A percentile compares a stretch with the other conserved stretches of the same genome.
phyloP scores from a whole-genome alignment of 2,113 vertebrate genomes.

The Antennarius striatus region DNA sequence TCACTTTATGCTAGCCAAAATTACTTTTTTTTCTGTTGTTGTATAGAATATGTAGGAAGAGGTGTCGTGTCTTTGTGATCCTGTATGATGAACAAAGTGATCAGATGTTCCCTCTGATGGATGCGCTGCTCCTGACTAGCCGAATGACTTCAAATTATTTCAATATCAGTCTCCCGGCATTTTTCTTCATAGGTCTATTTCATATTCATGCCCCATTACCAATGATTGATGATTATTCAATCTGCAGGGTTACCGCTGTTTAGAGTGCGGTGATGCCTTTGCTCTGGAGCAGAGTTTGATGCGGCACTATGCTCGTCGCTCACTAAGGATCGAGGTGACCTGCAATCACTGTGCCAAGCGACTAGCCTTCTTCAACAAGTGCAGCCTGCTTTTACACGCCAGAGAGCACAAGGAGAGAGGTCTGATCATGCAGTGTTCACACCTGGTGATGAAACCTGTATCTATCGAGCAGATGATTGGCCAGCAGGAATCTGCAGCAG shows the following conservation, averaged over 20 bases:
- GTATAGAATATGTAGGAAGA: too few relatives aligned
- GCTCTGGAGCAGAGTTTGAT: conserved; percentile 92
- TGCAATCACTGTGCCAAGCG: conserved; percentile 96
- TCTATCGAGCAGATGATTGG: conserved; percentile 95
- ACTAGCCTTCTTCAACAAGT: conserved; percentile 98
- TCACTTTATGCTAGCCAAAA: too few relatives aligned
- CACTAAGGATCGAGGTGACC: conserved; percentile 95
- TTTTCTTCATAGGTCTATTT: too few relatives aligned
- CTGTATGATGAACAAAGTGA: too few relatives aligned
- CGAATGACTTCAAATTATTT: too few relatives aligned
- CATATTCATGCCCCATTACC: too few relatives aligned
- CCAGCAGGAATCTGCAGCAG: conserved; percentile 84
- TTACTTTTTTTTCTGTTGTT: too few relatives aligned
- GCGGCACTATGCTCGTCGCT: conserved; percentile 92
- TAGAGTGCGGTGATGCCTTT: conserved; percentile 94
- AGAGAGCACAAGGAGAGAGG: conserved; percentile 97
- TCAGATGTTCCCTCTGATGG: too few relatives aligned
- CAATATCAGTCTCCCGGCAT: too few relatives aligned
- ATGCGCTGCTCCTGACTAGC: too few relatives aligned
- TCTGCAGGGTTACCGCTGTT: conserved; percentile 86
- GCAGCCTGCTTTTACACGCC: conserved; percentile 92
- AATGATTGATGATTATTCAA: conserved; percentile 31
- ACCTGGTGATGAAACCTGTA: conserved; percentile 93
- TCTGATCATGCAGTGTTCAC: conserved; percentile 97
- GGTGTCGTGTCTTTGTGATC: too few relatives aligned